Base-by-base conservation (phyloP, 92 coral and sea anemone species). In the Virgularia gustaviana region DNA sequence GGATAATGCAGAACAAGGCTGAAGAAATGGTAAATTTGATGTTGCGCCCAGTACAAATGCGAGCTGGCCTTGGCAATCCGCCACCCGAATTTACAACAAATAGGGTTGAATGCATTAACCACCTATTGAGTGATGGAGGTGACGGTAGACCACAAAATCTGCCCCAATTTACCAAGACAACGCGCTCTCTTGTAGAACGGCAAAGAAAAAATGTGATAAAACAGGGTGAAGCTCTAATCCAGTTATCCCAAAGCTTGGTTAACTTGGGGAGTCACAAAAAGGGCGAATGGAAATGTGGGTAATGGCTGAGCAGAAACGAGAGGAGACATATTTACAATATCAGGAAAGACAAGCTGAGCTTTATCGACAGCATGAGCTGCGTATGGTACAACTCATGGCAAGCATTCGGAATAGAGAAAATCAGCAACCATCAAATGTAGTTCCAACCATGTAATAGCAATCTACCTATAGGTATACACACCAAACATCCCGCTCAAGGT, bases 41-140 rank as follows among this genome's bases (percentile, higher is more conserved):
- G n/a, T n/a, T n/a, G n/a, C n/a, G n/a, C n/a, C n/a, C n/a, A n/a
- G n/a, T n/a, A n/a, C n/a, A n/a, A n/a, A n/a, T n/a, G n/a, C n/a
- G n/a, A n/a, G n/a, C n/a, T 36, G 78, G 78, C 36, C 51, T 57
- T 11, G 77, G 70, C 53, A 30, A 54, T 33, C 77, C 55, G 3
- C 55, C 70, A 13, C 55, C 36, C 20, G 22, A 32, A 1, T 72
- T 15, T 22, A n/a, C 9, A 13, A 72, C 68, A 2, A 72, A 72
- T 22, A 55, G 78, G 18, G 70, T 72, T 13, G 70, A 72, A 25
- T 72, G 78, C 42, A 67, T 30, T 8, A 72, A 72, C 70, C 54
- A 55, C 65, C 4, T 72, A 13, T n/a, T 72, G 19, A 72, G 78
- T 27, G 41, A 55, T 11, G 70, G 38, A 18, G 57, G 49, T 18